phyloP scores from a whole-genome alignment of 30 jellyfish, hydroid and myxozoan genomes.

The Rhopilema esculentum region DNA sequence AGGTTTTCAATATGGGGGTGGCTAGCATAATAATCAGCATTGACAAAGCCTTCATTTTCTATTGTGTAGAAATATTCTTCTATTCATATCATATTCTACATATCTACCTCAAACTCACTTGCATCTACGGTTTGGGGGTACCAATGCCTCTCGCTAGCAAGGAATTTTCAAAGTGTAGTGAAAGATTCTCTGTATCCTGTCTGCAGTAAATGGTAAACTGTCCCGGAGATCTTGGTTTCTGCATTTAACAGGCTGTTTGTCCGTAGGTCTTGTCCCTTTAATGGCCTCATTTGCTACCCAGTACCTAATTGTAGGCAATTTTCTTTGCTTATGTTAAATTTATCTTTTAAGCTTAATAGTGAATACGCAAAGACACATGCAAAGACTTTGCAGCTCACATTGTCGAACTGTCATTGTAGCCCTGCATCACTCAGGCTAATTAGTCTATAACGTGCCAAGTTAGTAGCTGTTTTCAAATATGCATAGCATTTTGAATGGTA shows the following conservation, averaged over 20 bases:
- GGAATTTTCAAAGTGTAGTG: no score
- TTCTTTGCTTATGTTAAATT: neutral
- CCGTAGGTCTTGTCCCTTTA: neutral
- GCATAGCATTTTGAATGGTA: neutral
- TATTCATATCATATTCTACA: neutral
- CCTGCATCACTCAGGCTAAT: neutral
- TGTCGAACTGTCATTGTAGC: neutral
- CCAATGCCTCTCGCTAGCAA: neutral
- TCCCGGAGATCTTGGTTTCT: neutral
- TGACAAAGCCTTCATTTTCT: no score
- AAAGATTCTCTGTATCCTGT: neutral
- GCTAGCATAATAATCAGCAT: neutral
- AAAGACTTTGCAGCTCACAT: neutral
- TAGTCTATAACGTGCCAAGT: neutral
- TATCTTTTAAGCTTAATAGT: neutral
- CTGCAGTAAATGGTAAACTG: neutral
- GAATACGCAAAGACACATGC: neutral
- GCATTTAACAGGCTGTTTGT: neutral
- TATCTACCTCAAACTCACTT: neutral
- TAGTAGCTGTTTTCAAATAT: neutral
- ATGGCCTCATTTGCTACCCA: neutral
- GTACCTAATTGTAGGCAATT: neutral
- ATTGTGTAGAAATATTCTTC: no score
- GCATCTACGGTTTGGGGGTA: neutral
- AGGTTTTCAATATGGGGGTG: neutral